A percentile compares a stretch with the other conserved stretches of the same genome.
Conservation (phyloP, 2,888 invertebrate genomes). For the Gymnosoma rotundatum region DNA sequence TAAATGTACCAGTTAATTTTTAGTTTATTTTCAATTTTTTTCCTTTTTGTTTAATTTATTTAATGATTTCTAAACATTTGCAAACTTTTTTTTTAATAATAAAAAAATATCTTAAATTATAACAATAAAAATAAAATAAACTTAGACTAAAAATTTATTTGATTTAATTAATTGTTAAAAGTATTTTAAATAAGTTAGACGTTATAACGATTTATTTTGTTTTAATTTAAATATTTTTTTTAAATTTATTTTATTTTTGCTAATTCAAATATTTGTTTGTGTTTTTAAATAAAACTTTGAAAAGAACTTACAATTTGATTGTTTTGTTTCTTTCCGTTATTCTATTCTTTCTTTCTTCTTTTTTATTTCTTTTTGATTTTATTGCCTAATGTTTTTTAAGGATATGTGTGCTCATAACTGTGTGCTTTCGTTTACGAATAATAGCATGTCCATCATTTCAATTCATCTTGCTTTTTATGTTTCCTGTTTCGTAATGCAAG, state of each 20-base stretch:
- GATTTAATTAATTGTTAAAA: slow-evolving; percentile 26
- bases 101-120: neutral
- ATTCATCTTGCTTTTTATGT: neutral
- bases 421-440: slow-evolving; percentile 50
- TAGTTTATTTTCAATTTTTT: too few species aligned
- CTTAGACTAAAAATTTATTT: slow-evolving; percentile 13
- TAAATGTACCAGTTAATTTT: slow-evolving; percentile 1
- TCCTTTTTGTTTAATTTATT: neutral
- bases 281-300: slow-evolving; percentile 41
- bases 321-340: slow-evolving; percentile 50
- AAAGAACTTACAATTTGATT: slow-evolving; percentile 68
- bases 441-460: slow-evolving; percentile 9
- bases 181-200: slow-evolving; percentile 48
- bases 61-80: slow-evolving; percentile 2
- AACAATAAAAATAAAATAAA: slow-evolving; percentile 26
- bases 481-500: slow-evolving; percentile 2
- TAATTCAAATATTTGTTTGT: neutral
- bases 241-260: slow-evolving; percentile 3
- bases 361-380: slow-evolving; percentile 18
- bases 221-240: slow-evolving; percentile 16
- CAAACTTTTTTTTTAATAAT: neutral
- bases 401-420: slow-evolving; percentile 70
- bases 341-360: neutral
- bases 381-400: slow-evolving; percentile 66
- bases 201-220: slow-evolving; percentile 19